These are phyloP conservation scores for Caenorhabditis uteleia DNA, from an alignment of 2,888 invertebrate species.

Conservation along the genomic window DNA sequence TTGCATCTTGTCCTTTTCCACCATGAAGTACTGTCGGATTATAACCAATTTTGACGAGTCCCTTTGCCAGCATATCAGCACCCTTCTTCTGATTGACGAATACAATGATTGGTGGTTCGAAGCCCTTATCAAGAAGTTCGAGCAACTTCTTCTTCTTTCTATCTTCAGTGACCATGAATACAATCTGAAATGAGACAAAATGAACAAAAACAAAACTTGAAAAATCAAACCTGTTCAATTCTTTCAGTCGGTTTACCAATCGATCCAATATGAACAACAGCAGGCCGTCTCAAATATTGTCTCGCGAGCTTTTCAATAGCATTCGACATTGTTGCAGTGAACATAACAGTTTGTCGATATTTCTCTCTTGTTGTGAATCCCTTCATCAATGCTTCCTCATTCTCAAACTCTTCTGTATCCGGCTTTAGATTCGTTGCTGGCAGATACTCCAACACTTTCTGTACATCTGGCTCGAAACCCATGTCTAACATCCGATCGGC, in stretches of 20 bases:
- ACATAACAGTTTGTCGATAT: conserved; percentile 99
- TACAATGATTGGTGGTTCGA: conserved; percentile 96
- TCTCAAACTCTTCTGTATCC: conserved; percentile 96
- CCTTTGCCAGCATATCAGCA: conserved; percentile 94
- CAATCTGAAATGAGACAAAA: conserved; percentile 74
- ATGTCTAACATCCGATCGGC: conserved; percentile 99
- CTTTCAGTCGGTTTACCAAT: conserved; percentile 95
- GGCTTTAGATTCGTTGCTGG: conserved; percentile 97
- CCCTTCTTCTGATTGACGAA: conserved; percentile 99
- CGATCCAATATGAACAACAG: conserved; percentile 95
- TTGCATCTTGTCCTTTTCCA: conserved; percentile 86
- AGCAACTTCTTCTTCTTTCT: conserved; percentile 94
- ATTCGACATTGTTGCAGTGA: conserved; percentile 99
- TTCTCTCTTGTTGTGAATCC: conserved; percentile 96
- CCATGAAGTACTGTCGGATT: conserved; percentile 97
- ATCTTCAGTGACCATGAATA: conserved; percentile 90
- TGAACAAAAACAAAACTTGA: conserved; percentile 1
- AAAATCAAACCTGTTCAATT: conserved; percentile 80
- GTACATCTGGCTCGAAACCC: conserved; percentile 96
- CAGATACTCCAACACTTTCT: conserved; percentile 92
- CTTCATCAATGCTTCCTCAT: conserved; percentile 84
- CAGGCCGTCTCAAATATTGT: conserved; percentile 90
- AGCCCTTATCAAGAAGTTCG: conserved; percentile 85
- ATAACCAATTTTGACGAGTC: conserved; percentile 93
- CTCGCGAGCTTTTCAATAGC: conserved; percentile 94